Percentiles rank a stretch among this genome's conserved stretches.
Evolutionary conservation across 2,113 vertebrate genomes (phyloP).

Genomic region (Vireo altiloquus): DNA sequence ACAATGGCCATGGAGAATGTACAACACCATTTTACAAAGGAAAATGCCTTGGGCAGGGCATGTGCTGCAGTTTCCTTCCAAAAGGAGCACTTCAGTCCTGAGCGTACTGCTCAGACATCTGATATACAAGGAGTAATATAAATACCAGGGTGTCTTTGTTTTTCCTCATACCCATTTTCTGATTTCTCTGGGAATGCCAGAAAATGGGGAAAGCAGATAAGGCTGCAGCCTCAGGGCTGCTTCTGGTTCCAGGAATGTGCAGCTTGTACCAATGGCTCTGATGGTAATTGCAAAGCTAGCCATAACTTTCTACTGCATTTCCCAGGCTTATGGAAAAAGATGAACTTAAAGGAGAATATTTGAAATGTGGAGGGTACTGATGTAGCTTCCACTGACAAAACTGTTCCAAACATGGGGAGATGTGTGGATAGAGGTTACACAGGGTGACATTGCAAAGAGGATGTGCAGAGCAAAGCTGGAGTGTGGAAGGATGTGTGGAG

Average conservation of each 20-base stretch:
- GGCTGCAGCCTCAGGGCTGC: rapidly evolving
- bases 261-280: not conserved
- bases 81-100: not conserved
- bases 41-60: no score
- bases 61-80: not conserved
- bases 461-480: not conserved
- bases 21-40: not conserved
- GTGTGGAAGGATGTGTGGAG: not conserved
- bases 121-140: not conserved
- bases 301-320: not conserved
- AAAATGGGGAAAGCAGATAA: not conserved
- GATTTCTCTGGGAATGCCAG: not conserved
- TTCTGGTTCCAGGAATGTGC: not conserved
- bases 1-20: not conserved
- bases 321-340: not conserved
- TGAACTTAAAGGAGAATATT: not conserved
- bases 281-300: not conserved
- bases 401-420: not conserved
- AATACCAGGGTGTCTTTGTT: not conserved
- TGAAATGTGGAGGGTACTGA: not conserved
- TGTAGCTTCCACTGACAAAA: not conserved
- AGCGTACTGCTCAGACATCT: not conserved
- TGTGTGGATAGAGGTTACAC: rapidly evolving
- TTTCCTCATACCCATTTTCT: not conserved
- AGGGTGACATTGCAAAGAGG: not conserved